Percentiles rank a stretch among this genome's conserved stretches.
phyloP scores from a whole-genome alignment of 1,140 invertebrate species.

The Neuroterus valhalla region DNA sequence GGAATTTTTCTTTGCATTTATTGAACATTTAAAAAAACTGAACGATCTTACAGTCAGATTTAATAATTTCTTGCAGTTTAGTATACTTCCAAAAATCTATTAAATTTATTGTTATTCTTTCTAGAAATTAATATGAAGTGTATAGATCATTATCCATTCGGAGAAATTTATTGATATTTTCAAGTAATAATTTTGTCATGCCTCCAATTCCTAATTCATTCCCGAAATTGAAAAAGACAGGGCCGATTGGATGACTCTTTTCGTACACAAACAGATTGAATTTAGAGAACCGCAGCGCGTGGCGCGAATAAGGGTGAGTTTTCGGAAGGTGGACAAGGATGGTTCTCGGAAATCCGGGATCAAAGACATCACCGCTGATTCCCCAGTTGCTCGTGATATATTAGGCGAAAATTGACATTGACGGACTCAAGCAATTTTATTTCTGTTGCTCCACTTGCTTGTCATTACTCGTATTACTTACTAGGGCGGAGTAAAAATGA shows the following conservation, averaged over 20 bases:
- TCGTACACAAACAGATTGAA: conserved; percentile 62
- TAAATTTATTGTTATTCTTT: too few species aligned
- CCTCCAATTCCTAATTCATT: background rate
- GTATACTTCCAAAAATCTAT: too few species aligned
- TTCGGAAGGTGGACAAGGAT: conserved; percentile 57
- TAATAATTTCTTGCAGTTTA: too few species aligned
- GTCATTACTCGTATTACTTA: background rate
- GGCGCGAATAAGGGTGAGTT: conserved; percentile 51
- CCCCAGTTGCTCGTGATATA: conserved; percentile 60
- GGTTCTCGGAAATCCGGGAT: conserved; percentile 52
- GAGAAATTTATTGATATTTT: too few species aligned
- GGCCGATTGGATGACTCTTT: conserved; percentile 51
- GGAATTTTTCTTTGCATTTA: too few species aligned
- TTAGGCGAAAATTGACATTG: conserved; percentile 65
- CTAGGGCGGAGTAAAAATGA: too few species aligned
- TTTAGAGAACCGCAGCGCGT: conserved; percentile 56
- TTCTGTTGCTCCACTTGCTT: conserved; percentile 1
- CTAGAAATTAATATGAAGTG: too few species aligned
- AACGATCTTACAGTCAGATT: too few species aligned
- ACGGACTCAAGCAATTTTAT: conserved; percentile 44
- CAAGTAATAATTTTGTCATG: too few species aligned
- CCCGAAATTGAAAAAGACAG: conserved; percentile 17
- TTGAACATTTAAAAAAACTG: too few species aligned
- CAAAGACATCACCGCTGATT: conserved; percentile 58
- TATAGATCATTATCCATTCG: too few species aligned